Evolutionary conservation across 2,888 invertebrate genomes (phyloP).

Genomic region (Stenolophus ochropezus): DNA sequence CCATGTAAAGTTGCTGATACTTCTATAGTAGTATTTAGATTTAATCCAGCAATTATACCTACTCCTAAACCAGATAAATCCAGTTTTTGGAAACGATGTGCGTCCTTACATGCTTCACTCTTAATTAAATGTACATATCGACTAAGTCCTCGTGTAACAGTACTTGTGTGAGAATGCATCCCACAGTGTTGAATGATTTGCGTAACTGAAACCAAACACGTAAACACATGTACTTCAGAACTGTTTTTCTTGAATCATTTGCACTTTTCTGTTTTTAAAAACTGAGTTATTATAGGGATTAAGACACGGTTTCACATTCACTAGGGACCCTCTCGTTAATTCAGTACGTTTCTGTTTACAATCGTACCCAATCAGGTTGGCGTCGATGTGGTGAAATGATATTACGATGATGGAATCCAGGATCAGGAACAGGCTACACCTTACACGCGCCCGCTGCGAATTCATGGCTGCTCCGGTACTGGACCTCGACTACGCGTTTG

Average conservation of each 20-base stretch:
- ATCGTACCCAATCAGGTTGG: constrained; percentile 10
- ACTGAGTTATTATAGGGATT: neutral
- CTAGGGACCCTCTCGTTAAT: neutral
- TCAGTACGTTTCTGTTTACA: neutral
- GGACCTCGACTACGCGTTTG: neutral
- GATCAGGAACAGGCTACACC: neutral
- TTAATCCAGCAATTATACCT: neutral
- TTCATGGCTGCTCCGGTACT: neutral
- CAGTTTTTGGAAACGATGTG: neutral
- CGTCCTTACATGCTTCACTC: neutral
- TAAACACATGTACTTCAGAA: neutral
- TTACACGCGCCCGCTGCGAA: neutral
- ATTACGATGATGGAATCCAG: neutral
- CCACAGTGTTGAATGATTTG: constrained; percentile 18
- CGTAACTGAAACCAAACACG: neutral
- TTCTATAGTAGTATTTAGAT: constrained; percentile 3
- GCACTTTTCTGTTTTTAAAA: neutral
- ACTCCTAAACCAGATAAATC: neutral
- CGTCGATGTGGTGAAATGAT: too few relatives aligned
- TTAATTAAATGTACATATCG: neutral
- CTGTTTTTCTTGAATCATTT: neutral
- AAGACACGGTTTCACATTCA: neutral
- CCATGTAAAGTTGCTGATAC: neutral
- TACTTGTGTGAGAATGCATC: constrained; percentile 24
- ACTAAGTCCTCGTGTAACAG: neutral